Base-by-base conservation (phyloP, 2,888 invertebrate genomes). In the Hemithea aestivaria region DNA sequence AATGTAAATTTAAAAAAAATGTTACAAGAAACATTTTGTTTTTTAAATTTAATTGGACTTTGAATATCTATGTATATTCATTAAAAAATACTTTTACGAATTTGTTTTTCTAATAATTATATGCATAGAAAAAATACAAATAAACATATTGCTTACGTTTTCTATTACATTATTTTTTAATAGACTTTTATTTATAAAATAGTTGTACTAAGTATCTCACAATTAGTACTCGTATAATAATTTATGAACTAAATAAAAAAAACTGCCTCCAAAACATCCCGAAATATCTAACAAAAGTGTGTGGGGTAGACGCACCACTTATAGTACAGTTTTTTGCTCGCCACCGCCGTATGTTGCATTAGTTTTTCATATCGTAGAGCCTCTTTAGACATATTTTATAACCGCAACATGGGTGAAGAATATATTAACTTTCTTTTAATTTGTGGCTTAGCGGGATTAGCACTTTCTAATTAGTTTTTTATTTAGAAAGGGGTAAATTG, bases 381-480 rank as follows among this genome's bases (percentile, higher is more conserved):
- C 52, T 60, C 58, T 60, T 62, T 51, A 60, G 33, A 46, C 50
- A 54, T 65, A 62, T 53, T 69, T 71, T 60, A 66, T 61, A 53
- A 45, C 62, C 58, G 48, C 61, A 50, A 33, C 38, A 49, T 57
- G 63, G 65, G 67, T 58, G 62, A 51, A 55, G 58, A 64, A 57
- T 57, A 56, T 62, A 63, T 66, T 65, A 45, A 35, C 47, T 60
- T 52, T 51, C 57, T 53, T 48, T 48, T 59, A 69, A 72, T 74
- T 65, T 62, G 69, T 67, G 60, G 53, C 57, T 56, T 51, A 35
- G 47, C 45, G 37, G 68, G 68, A 74, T 76, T 74, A 74, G 66
- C 75, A 67, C 73, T 65, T 68, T 66, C 62, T 64, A 62, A 66
- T 63, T 65, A 36, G 28, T 41, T 30, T 25, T 26, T n/a, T n/a